These are phyloP conservation scores for Myxocyprinus asiaticus DNA, from an alignment of 2,113 vertebrate species.

Conservation along the genomic window DNA sequence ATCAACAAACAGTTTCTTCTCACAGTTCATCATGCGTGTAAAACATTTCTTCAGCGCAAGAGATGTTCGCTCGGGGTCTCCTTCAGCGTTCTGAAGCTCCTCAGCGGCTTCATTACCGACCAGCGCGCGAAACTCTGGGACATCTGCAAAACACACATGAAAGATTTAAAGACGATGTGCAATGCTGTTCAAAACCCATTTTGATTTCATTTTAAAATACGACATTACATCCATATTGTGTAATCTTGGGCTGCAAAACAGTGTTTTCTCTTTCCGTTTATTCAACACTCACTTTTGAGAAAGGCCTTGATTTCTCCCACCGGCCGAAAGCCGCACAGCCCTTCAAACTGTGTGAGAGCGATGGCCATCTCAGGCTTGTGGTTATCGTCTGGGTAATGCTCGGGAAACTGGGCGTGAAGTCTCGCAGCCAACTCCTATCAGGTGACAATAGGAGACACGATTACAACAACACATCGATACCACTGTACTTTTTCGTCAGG, in stretches of 20 bases:
- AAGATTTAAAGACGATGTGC: too few species aligned
- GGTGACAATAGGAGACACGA: too few species aligned
- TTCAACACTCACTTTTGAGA: constrained; percentile 81
- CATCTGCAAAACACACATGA: constrained; percentile 65
- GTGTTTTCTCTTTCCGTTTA: background rate
- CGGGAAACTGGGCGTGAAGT: constrained; percentile 86
- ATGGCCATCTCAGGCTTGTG: constrained; percentile 98
- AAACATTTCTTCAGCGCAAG: constrained; percentile 86
- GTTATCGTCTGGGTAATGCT: constrained; percentile 94
- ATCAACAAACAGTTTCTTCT: constrained; percentile 87
- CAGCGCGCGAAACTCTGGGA: constrained; percentile 86
- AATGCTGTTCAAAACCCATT: too few species aligned
- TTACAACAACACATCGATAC: too few species aligned
- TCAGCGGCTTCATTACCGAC: constrained; percentile 78
- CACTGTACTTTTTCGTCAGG: too few species aligned
- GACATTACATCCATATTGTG: too few species aligned
- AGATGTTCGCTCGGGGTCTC: constrained; percentile 57
- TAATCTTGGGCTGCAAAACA: too few species aligned
- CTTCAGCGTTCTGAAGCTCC: constrained; percentile 76
- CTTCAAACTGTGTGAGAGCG: constrained; percentile 90
- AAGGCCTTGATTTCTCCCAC: constrained; percentile 87
- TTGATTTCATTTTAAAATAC: too few species aligned
- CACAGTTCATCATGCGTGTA: constrained; percentile 92
- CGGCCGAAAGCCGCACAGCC: constrained; percentile 92
- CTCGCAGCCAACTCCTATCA: constrained; percentile 85